Conservation (phyloP, 2,797 vertebrate genomes). For the Heteromormyrus szaboi region DNA sequence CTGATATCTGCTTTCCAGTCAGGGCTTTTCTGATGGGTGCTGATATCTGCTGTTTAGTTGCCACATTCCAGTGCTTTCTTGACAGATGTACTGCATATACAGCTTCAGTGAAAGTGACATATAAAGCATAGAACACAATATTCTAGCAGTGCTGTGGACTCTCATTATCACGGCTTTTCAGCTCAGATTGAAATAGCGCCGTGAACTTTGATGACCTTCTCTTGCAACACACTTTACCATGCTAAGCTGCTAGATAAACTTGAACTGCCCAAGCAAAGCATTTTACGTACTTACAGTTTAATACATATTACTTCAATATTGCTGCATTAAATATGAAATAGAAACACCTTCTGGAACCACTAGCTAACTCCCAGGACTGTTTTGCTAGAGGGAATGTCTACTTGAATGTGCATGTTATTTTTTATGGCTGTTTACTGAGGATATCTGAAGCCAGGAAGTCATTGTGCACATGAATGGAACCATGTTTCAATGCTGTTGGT, state of each 20-base stretch:
- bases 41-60: slow-evolving; percentile 2
- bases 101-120: neutral
- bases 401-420: neutral
- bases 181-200: neutral
- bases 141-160: neutral
- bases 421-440: neutral
- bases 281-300: neutral
- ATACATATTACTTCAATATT: neutral
- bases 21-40: neutral
- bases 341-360: neutral
- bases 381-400: neutral
- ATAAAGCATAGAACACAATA: neutral
- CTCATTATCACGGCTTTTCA: neutral
- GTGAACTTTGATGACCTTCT: neutral
- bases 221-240: neutral
- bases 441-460: neutral
- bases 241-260: neutral
- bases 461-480: neutral
- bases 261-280: neutral
- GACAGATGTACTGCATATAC: slow-evolving; percentile 1
- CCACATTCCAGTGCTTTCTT: neutral
- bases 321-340: neutral
- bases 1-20: neutral
- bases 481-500: neutral
- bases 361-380: neutral